Evolutionary conservation across 2,797 vertebrate genomes (phyloP).

Genomic region (Ctenopoma multispine): DNA sequence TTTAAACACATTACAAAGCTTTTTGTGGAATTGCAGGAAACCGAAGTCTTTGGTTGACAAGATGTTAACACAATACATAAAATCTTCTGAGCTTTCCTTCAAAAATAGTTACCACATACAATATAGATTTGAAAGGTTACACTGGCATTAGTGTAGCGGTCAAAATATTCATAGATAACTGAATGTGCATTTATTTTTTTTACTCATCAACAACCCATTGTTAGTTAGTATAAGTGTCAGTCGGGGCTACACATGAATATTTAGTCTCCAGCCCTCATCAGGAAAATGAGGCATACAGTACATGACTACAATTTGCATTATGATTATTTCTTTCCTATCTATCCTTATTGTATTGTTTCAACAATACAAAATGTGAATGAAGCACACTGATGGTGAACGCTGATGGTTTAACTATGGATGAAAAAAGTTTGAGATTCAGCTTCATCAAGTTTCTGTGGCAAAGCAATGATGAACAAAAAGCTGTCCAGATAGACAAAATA

Average conservation of each 20-base stretch:
- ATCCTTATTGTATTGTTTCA: neutral
- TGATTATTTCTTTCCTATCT: neutral
- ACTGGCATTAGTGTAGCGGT: neutral
- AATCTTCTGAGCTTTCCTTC: neutral
- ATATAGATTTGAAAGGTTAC: neutral
- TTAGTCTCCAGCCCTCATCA: constrained; percentile 5
- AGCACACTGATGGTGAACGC: neutral
- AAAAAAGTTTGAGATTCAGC: neutral
- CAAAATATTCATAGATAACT: neutral
- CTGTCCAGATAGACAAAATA: neutral
- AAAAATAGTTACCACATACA: neutral
- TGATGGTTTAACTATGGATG: neutral
- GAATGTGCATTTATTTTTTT: neutral
- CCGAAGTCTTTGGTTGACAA: constrained; percentile 3
- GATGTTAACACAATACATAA: constrained; percentile 23
- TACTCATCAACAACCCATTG: no score
- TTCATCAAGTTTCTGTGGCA: neutral
- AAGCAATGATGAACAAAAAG: neutral
- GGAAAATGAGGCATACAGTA: neutral
- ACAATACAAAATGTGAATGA: neutral
- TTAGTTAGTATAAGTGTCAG: constrained; percentile 1
- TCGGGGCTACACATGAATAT: neutral
- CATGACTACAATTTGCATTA: neutral
- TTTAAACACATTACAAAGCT: constrained; percentile 40
- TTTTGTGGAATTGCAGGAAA: constrained; percentile 34